Percentiles rank a stretch among this genome's conserved stretches.
phyloP scores from a whole-genome alignment of 2,888 invertebrate species.

The Apodemia hepburni region DNA sequence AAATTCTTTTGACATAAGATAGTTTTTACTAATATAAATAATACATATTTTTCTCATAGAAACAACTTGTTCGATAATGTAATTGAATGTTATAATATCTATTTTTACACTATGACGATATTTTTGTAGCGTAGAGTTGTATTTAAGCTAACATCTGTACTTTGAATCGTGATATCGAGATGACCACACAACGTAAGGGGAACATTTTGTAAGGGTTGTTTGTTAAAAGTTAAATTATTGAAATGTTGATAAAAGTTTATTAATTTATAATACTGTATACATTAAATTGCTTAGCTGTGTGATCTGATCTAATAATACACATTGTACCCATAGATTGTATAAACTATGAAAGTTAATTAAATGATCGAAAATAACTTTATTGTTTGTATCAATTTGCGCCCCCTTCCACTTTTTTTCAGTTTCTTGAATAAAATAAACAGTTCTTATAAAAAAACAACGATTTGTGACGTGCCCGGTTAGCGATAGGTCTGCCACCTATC shows the following conservation, averaged over 20 bases:
- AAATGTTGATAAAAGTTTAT: conserved; percentile 61
- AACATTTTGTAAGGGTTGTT: conserved; percentile 70
- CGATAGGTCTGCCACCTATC: too few species aligned
- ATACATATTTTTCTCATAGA: conserved; percentile 70
- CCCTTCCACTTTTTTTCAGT: background rate
- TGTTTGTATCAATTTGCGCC: conserved; percentile 54
- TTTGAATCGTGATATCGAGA: conserved; percentile 42
- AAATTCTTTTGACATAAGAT: conserved; percentile 54
- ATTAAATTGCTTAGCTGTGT: conserved; percentile 74
- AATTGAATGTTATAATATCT: conserved; percentile 65
- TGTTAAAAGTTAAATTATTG: conserved; percentile 75
- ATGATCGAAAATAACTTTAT: conserved; percentile 63
- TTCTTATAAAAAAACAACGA: too few species aligned
- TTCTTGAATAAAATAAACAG: too few species aligned
- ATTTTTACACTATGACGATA: conserved; percentile 62
- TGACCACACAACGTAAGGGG: conserved; percentile 58
- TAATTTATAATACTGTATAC: conserved; percentile 71
- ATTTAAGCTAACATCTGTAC: conserved; percentile 61
- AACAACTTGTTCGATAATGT: conserved; percentile 59
- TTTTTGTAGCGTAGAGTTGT: conserved; percentile 54
- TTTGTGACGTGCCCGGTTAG: too few species aligned
- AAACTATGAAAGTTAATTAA: conserved; percentile 75
- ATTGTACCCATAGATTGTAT: conserved; percentile 74
- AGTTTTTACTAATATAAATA: conserved; percentile 72
- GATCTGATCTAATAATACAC: conserved; percentile 72